Conservation (phyloP, 2,888 invertebrate genomes). For the Drosophila nr. perissopoda region DNA sequence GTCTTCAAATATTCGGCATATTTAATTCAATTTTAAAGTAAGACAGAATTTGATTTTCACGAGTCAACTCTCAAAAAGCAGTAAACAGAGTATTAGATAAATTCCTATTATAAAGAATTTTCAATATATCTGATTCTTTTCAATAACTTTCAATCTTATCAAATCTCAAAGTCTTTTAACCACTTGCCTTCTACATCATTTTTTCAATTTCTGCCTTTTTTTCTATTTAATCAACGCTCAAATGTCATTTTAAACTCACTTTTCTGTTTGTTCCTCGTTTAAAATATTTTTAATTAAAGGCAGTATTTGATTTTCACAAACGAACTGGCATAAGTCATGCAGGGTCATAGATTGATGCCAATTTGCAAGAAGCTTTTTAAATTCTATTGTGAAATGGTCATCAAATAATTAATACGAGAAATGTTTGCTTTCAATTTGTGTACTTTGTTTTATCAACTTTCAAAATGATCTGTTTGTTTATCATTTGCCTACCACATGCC, state of each 20-base stretch:
- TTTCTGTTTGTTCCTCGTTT: neutral
- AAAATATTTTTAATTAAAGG: neutral
- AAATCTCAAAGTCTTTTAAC: neutral
- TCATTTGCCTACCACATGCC: neutral
- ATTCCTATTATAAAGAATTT: neutral
- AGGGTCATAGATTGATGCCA: fast-evolving
- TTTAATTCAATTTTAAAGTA: neutral
- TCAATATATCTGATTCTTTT: neutral
- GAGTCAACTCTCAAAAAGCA: neutral
- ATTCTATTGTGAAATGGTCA: neutral
- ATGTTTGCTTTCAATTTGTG: constrained; percentile 14
- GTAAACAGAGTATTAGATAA: neutral
- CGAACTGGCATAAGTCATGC: neutral
- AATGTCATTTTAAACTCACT: too few relatives aligned
- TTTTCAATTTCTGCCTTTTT: neutral
- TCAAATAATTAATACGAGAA: neutral
- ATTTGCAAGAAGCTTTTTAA: neutral
- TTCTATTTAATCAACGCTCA: neutral
- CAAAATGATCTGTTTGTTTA: constrained; percentile 1
- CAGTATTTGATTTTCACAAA: neutral
- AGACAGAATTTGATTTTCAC: neutral
- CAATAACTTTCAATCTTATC: neutral
- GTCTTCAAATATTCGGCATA: neutral
- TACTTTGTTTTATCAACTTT: constrained; percentile 6
- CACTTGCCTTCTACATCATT: neutral